Evolutionary conservation across 2,797 vertebrate genomes (phyloP).

Genomic region (Hafferia zeledoni): DNA sequence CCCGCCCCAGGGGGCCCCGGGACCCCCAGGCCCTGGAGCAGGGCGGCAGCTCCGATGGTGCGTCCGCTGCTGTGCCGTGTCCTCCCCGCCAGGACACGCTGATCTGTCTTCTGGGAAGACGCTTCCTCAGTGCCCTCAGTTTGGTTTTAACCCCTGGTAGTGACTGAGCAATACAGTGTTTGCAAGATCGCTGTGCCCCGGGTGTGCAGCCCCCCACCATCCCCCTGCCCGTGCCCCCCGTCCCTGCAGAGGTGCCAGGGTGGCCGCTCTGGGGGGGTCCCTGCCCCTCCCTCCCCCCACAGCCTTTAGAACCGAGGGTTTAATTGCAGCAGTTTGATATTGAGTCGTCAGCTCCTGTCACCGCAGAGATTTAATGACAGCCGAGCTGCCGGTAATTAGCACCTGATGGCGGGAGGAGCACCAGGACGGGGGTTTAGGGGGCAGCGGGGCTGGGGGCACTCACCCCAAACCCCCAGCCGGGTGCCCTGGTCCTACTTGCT

Average conservation of each 20-base stretch:
- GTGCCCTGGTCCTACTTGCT: accelerated
- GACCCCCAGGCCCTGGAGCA: neutral
- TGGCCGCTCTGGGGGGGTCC: accelerated
- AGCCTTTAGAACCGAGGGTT: neutral
- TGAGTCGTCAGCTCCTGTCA: constrained; percentile 13
- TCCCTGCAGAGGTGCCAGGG: neutral
- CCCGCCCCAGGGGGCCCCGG: neutral
- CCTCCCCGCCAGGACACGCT: constrained; percentile 32
- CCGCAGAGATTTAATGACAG: constrained; percentile 29
- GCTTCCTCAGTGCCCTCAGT: neutral
- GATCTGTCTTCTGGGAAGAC: constrained; percentile 66
- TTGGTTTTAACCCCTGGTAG: constrained; percentile 43
- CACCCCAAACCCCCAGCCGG: accelerated
- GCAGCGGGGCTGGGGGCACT: neutral
- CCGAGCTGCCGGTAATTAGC: neutral
- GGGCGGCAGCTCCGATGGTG: neutral
- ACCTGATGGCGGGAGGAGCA: neutral
- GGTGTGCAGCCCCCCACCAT: neutral
- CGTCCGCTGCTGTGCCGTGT: neutral
- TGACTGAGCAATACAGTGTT: constrained; percentile 62
- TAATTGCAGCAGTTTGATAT: constrained; percentile 17
- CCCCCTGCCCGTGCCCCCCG: neutral
- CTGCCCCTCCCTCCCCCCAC: accelerated
- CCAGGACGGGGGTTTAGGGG: neutral
- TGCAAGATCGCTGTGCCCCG: neutral